Base-by-base conservation (phyloP, 2,797 vertebrate genomes). In the Chelonia mydas region DNA sequence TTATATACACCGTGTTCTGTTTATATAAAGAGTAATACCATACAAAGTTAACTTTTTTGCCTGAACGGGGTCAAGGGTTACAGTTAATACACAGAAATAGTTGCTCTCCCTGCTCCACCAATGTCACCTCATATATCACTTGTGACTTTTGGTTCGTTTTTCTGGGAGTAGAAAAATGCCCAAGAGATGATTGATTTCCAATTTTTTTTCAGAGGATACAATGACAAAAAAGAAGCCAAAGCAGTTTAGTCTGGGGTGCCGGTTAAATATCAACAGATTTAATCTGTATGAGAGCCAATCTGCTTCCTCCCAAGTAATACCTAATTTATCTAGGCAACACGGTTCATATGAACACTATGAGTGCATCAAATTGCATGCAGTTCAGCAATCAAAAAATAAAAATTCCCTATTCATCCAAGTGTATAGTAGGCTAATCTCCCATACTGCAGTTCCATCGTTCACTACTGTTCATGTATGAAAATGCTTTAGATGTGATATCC, bases 181-280 rank as follows among this genome's bases (percentile, higher is more conserved):
- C 15, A 23, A 16, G 82, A 31, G 78, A 79, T 95, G 93, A 96
- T 90, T 95, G 90, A 96, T 96, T 96, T 90, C 59, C 49, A 95
- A 0, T 94, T 95, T 94, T 95, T 59, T 94, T 96, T 90, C 55
- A 95, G 53, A 93, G 90, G 53, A 84, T 84, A 91, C 50, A 92
- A 2, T 68, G 51, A 95, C 82, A 97, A 96, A 95, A 86, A 95
- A 93, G 88, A 94, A 90, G 4, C 33, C 3, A 2, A 37, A 91
- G 25, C 33, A 90, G 90, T 92, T 50, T 57, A 88, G 2, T 79
- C 11, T 88, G 41, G 54, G 27, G 23, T 96, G 65, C 94, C 57
- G 65, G 57, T 91, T 95, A 93, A 95, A 93, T 90, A 95, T 84
- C 49, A 86, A 88, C 84, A 19, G 6, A 59, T 91, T 16, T 91